Evolutionary conservation across 2,888 invertebrate genomes (phyloP).

Genomic region (Tinea pellionella): DNA sequence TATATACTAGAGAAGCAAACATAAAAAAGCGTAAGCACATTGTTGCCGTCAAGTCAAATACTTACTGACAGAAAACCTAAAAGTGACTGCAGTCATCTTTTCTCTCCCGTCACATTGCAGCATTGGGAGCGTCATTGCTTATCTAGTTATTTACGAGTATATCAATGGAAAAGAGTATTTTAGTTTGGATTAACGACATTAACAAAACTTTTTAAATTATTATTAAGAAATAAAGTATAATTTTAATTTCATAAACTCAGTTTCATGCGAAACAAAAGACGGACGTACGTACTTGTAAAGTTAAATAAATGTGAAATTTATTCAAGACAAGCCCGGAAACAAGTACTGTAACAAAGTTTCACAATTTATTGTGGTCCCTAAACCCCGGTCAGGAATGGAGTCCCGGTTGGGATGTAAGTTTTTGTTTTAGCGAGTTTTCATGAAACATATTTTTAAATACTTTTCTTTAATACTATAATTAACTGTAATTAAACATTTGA

Average conservation of each 20-base stretch:
- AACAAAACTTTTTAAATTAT: neutral
- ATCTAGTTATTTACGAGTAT: too few species aligned
- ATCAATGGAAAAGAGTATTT: too few species aligned
- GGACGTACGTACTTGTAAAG: neutral
- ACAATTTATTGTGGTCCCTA: constrained; percentile 26
- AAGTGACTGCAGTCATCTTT: too few species aligned
- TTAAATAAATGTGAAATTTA: constrained; percentile 29
- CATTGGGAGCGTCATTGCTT: too few species aligned
- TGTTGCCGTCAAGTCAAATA: too few species aligned
- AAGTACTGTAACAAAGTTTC: constrained; percentile 28
- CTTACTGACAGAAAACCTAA: too few species aligned
- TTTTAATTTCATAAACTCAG: constrained; percentile 9
- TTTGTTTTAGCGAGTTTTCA: neutral
- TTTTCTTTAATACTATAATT: neutral
- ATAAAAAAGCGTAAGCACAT: too few species aligned
- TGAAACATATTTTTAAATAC: neutral
- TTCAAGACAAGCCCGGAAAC: constrained; percentile 26
- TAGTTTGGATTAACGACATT: too few species aligned
- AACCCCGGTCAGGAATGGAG: neutral
- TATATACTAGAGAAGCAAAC: too few species aligned
- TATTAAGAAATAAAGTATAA: neutral
- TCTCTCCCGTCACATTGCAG: too few species aligned
- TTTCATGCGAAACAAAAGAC: constrained; percentile 3
- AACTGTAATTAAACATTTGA: neutral
- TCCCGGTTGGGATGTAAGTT: neutral